Percentiles rank a stretch among this genome's conserved stretches.
These are phyloP conservation scores for Antheraea pernyi DNA, from an alignment of 1,140 invertebrate species.

Conservation along the genomic window DNA sequence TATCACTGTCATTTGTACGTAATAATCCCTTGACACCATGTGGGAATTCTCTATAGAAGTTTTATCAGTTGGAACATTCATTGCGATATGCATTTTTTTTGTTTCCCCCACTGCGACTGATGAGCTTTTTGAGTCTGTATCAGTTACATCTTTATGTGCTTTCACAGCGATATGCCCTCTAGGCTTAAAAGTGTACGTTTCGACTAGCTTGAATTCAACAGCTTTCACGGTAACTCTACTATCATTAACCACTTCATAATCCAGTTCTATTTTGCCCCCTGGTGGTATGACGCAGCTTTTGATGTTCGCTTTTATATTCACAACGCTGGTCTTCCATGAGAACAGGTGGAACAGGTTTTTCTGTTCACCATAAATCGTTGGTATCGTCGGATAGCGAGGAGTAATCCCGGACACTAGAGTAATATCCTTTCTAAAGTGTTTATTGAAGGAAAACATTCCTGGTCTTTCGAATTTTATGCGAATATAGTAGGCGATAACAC, in stretches of 20 bases:
- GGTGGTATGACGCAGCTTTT: constrained; percentile 29
- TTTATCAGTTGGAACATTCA: constrained; percentile 27
- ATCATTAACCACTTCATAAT: constrained; percentile 38
- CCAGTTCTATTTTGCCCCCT: constrained; percentile 31
- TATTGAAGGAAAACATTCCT: not conserved
- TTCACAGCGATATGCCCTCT: constrained; percentile 14
- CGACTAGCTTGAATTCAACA: constrained; percentile 33
- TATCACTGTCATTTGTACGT: constrained; percentile 27
- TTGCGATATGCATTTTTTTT: constrained; percentile 17
- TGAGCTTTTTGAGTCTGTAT: constrained; percentile 29
- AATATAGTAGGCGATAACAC: constrained; percentile 14
- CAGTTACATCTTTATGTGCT: constrained; percentile 19
- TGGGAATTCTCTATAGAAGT: constrained; percentile 31
- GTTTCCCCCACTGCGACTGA: constrained; percentile 24
- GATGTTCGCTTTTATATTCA: constrained; percentile 38
- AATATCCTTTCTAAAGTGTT: constrained; percentile 31
- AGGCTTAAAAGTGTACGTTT: constrained; percentile 29
- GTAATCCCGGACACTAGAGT: constrained; percentile 30
- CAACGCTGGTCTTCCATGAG: constrained; percentile 24
- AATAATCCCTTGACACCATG: constrained; percentile 36
- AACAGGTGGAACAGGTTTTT: constrained; percentile 38
- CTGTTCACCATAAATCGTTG: constrained; percentile 29
- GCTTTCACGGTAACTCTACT: constrained; percentile 32
- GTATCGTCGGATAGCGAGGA: constrained; percentile 28
- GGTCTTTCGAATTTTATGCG: constrained; percentile 12